Conservation (phyloP, 2,888 invertebrate species). For the Linnaemya vulpina region DNA sequence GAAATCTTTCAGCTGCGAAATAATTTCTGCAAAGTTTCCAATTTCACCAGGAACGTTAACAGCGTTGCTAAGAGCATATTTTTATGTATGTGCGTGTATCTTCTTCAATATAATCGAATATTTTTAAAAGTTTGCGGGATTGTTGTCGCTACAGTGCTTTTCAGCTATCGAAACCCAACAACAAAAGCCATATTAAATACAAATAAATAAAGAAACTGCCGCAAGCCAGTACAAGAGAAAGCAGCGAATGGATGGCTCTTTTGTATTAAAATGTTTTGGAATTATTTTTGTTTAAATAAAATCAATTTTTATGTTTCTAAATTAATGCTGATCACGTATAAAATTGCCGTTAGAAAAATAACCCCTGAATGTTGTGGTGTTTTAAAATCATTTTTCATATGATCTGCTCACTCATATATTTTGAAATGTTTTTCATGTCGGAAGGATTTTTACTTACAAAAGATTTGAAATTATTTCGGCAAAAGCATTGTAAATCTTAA, state of each 20-base stretch:
- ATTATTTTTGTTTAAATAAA: not conserved
- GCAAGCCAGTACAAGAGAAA: not conserved
- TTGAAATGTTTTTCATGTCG: not conserved
- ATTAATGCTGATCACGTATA: constrained; percentile 35
- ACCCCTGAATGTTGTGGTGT: not conserved
- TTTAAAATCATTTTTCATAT: not conserved
- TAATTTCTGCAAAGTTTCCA: no score
- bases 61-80: no score
- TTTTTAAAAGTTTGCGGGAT: not conserved
- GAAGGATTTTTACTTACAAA: not conserved
- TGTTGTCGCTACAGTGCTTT: not conserved
- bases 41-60: no score
- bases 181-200: not conserved
- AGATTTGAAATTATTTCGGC: not conserved
- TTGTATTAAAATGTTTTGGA: not conserved
- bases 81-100: no score
- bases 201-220: not conserved
- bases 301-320: not conserved
- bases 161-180: not conserved
- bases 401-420: not conserved
- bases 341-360: constrained; percentile 6
- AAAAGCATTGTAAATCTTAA: constrained; percentile 13
- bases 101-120: not conserved
- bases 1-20: no score
- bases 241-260: not conserved